phyloP scores from a whole-genome alignment of 2,888 invertebrate genomes.

The Epistrophella euchroma region DNA sequence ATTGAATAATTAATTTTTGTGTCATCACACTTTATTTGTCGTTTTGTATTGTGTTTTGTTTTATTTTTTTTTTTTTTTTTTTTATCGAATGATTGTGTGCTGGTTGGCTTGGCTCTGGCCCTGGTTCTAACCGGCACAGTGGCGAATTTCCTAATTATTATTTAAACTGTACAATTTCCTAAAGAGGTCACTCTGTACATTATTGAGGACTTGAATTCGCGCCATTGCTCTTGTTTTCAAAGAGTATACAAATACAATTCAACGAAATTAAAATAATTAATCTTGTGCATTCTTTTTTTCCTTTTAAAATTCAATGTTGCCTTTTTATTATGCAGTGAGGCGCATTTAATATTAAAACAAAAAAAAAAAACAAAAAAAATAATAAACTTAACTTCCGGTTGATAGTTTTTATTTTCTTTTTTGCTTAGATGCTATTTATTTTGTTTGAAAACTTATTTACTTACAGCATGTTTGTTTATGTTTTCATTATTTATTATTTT shows the following conservation, averaged over 20 bases:
- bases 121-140: conserved; percentile 22
- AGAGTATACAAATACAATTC: conserved; percentile 5
- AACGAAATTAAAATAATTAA: conserved; percentile 22
- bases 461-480: conserved; percentile 5
- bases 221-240: conserved; percentile 18
- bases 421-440: neutral
- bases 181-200: conserved; percentile 51
- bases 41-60: too few species aligned
- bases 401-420: neutral
- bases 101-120: conserved; percentile 3
- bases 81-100: conserved; percentile 5
- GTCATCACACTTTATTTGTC: conserved; percentile 50
- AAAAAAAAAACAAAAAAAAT: conserved; percentile 11
- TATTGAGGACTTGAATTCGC: conserved; percentile 38
- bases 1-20: conserved; percentile 49
- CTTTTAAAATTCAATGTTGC: conserved; percentile 14
- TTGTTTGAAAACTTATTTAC: conserved; percentile 17
- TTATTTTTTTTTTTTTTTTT: too few species aligned
- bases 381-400: conserved; percentile 27
- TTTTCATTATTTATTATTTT: neutral
- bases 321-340: conserved; percentile 20
- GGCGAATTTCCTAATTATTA: conserved; percentile 59
- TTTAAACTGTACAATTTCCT: conserved; percentile 48
- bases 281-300: conserved; percentile 14
- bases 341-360: neutral